phyloP scores from a whole-genome alignment of 2,888 invertebrate genomes.

The Eupithecia centaureata region DNA sequence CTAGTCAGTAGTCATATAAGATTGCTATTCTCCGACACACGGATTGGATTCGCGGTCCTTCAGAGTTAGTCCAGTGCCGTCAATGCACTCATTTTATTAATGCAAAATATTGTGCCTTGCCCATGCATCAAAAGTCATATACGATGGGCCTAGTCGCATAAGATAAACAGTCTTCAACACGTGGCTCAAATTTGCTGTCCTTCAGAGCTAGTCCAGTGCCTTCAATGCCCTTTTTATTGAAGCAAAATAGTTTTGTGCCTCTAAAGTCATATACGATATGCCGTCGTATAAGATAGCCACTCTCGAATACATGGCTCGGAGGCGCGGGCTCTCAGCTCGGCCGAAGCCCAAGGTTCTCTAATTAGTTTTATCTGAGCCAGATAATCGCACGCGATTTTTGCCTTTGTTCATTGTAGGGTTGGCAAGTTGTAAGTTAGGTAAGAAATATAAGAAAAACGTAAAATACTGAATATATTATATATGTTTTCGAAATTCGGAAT shows the following conservation, averaged over 20 bases:
- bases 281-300: not conserved
- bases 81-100: too few relatives aligned
- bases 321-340: not conserved
- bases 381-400: slow-evolving; percentile 38
- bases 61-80: too few relatives aligned
- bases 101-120: too few relatives aligned
- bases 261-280: not conserved
- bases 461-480: too few relatives aligned
- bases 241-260: too few relatives aligned
- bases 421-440: not conserved
- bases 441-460: not conserved
- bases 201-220: too few relatives aligned
- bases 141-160: not conserved
- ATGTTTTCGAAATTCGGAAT: too few relatives aligned
- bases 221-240: too few relatives aligned
- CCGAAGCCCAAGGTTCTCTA: slow-evolving; percentile 23
- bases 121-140: not conserved
- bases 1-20: too few relatives aligned
- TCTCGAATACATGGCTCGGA: not conserved
- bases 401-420: slow-evolving; percentile 35
- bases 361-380: slow-evolving; percentile 46
- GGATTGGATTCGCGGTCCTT: too few relatives aligned
- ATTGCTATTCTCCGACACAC: too few relatives aligned
- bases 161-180: not conserved
- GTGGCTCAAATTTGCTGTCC: too few relatives aligned